Base-by-base conservation (phyloP, 1,140 invertebrate genomes). In the Nilaparvata lugens region DNA sequence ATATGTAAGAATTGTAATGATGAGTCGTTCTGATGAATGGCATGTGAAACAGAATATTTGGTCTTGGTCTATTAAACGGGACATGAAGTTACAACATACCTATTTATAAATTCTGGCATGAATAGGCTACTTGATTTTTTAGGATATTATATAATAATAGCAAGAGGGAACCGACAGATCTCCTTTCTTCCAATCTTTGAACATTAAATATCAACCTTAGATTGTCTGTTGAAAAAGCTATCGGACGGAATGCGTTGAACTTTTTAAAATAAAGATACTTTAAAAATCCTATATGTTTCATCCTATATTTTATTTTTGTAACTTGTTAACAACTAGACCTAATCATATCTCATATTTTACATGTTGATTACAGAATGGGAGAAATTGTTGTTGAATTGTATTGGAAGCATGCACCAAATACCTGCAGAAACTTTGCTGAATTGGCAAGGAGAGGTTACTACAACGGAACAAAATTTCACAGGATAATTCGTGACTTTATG, bases 401-500 rank as follows among this genome's bases (percentile, higher is more conserved):
- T 70, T 99, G 95, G 96, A 94, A 96, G 75, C 95, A 98, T 75
- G 87, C 95, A 7, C 95, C 95, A 21, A 86, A 87, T 60, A 97
- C 95, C 2, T 98, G 96, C 64, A 78, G 89, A 69, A 99, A 99
- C 74, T 98, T 98, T 79, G 94, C 94, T 56, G 95, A 98, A 76
- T 76, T 98, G 25, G 79, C 87, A 0, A 78, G 92, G 63, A 78
- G 95, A 70, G 93, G 94, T 24, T 98, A 97, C 76, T 99, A 97
- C 72, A 96, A 97, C 75, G 89, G 89, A 59, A 92, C 92, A 7
- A 94, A 94, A 70, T 99, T 98, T 75, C 97, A 99, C 73, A 80
- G 96, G 70, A 88, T 99, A 40, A 97, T 99, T 62, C 73, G 86
- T 62, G 93, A 98, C 75, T 98, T 99, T 74, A 98, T 99, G 94